Percentiles rank a stretch among this genome's conserved stretches.
Evolutionary conservation across 2,888 invertebrate genomes (phyloP).

Genomic region (Lycaena phlaeas): DNA sequence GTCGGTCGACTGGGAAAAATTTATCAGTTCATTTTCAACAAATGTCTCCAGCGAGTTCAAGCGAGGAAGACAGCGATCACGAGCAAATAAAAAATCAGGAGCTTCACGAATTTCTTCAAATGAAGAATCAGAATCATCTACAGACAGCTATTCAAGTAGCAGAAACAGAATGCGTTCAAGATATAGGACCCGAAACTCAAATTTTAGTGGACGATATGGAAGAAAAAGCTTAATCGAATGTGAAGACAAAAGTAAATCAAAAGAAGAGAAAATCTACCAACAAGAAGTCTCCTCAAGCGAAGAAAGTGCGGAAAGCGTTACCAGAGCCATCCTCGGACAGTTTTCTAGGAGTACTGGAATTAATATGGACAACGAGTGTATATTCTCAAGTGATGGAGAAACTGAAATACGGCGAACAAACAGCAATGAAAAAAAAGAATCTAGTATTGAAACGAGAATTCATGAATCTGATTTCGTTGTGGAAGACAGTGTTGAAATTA

Average conservation of each 20-base stretch:
- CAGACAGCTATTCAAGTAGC: background rate
- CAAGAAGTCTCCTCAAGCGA: background rate
- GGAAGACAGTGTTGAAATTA: slow-evolving; percentile 16
- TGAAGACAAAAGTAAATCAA: background rate
- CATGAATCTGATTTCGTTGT: slow-evolving; percentile 13
- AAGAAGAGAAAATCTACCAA: background rate
- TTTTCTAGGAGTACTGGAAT: slow-evolving; percentile 10
- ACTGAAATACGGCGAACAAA: slow-evolving; percentile 9
- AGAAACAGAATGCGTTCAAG: background rate
- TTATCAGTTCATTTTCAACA: slow-evolving; percentile 12
- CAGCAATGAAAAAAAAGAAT: slow-evolving; percentile 1
- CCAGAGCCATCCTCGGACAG: slow-evolving; percentile 8
- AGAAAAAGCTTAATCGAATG: background rate
- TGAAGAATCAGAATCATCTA: slow-evolving; percentile 8
- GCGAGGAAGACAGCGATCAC: background rate
- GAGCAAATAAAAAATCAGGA: background rate
- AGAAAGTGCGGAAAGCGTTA: background rate
- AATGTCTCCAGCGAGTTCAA: background rate
- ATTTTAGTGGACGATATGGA: background rate
- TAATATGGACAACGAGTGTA: slow-evolving; percentile 6
- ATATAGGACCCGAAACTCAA: background rate
- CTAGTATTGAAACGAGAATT: slow-evolving; percentile 6
- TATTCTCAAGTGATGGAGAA: slow-evolving; percentile 9
- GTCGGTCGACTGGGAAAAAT: slow-evolving; percentile 9
- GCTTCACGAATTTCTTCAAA: slow-evolving; percentile 3